Conservation (phyloP, 2,888 invertebrate species). For the Gastrophysa polygoni region DNA sequence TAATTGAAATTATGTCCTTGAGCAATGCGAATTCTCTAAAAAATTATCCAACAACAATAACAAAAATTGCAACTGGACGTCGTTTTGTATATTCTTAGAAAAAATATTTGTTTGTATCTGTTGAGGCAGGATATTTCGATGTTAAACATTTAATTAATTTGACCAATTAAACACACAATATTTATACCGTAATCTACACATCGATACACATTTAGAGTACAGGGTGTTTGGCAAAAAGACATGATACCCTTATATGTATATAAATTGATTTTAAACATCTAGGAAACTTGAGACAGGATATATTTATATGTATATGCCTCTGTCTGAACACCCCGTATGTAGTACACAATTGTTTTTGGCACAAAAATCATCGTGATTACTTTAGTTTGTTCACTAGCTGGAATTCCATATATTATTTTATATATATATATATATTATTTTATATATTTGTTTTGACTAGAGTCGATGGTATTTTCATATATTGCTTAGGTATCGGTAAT, state of each 20-base stretch:
- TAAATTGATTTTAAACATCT: too few relatives aligned
- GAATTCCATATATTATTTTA: too few relatives aligned
- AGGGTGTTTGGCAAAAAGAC: too few relatives aligned
- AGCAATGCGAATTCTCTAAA: conserved; percentile 39
- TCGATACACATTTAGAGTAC: too few relatives aligned
- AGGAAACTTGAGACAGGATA: too few relatives aligned
- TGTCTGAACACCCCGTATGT: too few relatives aligned
- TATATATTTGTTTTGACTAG: conserved; percentile 51
- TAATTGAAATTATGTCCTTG: conserved; percentile 47
- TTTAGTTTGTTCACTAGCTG: too few relatives aligned
- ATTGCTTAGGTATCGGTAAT: conserved; percentile 48
- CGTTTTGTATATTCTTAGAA: conserved; percentile 49
- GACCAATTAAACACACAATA: conserved; percentile 27
- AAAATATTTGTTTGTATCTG: conserved; percentile 48
- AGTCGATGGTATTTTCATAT: conserved; percentile 53
- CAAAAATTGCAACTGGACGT: conserved; percentile 26
- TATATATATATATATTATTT: too few relatives aligned
- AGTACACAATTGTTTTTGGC: too few relatives aligned
- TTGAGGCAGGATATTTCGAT: conserved; percentile 51
- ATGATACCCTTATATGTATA: too few relatives aligned
- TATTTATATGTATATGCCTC: too few relatives aligned
- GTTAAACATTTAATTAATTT: conserved; percentile 55
- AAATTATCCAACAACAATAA: conserved; percentile 28
- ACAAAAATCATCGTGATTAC: too few relatives aligned
- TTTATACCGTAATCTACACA: conserved; percentile 7